Evolutionary conservation across 2,797 vertebrate species (phyloP), one percentile per base, ranked within the genome.

Genomic region (Aeoliscus strigatus): DNA sequence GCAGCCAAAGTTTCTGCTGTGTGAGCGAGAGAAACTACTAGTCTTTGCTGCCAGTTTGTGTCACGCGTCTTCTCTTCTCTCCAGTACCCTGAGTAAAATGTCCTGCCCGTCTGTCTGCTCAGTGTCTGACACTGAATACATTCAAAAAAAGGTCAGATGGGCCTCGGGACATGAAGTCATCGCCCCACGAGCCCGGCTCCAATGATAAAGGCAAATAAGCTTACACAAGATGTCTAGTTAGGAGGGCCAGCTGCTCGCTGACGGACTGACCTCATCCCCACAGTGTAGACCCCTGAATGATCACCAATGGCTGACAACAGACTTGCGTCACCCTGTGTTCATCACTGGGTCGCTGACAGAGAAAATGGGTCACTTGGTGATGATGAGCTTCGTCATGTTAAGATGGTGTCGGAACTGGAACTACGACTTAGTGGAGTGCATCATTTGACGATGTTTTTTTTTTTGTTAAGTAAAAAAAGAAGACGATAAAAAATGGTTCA

Each of bases 181-280:
- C 4, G 1, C 28, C 2, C 43, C 29, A 14, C 9, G 27, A 60
- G 32, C 18, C 4, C 25, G 26, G 23, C 47, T 55, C 29, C 12
- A 54, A 51, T 61, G 56, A 60, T 39, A 39, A 43, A 51, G 42
- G 40, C 49, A 65, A 64, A 73, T 52, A 60, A 65, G 66, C 64
- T 69, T 55, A 71, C 50, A 67, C 71, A 73, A 67, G 52, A 49
- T 45, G 66, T 72, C 39, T 47, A 13, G 62, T 42, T 52, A 31
- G 47, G 51, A 49, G 70, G 57, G 31, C n/a, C 69, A 68, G 74
- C 65, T 77, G 81, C 75, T 56, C 27, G 50, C 18, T 33, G 31
- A 33, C 49, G 49, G 65, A 61, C 50, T 81, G 77, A 83, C 70
- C 70, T 81, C 78, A 81, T 75, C 75, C 29, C 69, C 68, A 74